Conservation (phyloP, 2,888 invertebrate species). For the Lasioglossum calceatum region DNA sequence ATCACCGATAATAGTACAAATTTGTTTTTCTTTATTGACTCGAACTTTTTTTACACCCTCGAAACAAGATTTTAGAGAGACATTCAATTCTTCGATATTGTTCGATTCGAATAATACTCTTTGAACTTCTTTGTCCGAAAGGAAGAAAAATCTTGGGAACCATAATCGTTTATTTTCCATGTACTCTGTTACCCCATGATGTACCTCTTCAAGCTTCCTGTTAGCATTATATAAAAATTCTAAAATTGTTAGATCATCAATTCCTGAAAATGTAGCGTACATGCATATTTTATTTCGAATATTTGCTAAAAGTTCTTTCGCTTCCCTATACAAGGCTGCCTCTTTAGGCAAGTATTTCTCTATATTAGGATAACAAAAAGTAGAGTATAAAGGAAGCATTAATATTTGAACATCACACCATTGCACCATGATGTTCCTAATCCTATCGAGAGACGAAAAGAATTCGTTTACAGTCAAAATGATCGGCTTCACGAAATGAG, state of each 20-base stretch:
- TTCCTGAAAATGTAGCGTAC: conserved; percentile 74
- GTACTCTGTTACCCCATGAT: conserved; percentile 88
- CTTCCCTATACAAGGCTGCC: conserved; percentile 86
- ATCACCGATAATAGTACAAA: conserved; percentile 87
- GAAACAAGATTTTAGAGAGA: conserved; percentile 89
- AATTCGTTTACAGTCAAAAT: conserved; percentile 77
- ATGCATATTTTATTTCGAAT: conserved; percentile 76
- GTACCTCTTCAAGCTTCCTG: conserved; percentile 87
- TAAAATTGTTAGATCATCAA: conserved; percentile 67
- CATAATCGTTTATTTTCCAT: conserved; percentile 88
- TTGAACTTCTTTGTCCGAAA: conserved; percentile 91
- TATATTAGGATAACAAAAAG: conserved; percentile 89
- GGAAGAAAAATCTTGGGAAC: conserved; percentile 91
- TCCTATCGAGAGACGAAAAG: conserved; percentile 82
- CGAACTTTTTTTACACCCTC: conserved; percentile 87
- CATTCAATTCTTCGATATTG: conserved; percentile 87
- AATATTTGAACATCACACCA: conserved; percentile 89
- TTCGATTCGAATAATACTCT: conserved; percentile 90
- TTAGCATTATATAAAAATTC: conserved; percentile 83
- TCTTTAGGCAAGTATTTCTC: conserved; percentile 89
- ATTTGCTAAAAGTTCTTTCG: conserved; percentile 85
- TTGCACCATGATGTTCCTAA: conserved; percentile 87
- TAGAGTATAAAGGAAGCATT: conserved; percentile 88
- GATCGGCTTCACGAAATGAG: conserved; percentile 86
- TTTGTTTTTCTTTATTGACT: conserved; percentile 85